A percentile compares a stretch with the other conserved stretches of the same genome.
These are phyloP conservation scores for Beaufortia kweichowensis DNA, from an alignment of 2,113 vertebrate genomes.

Conservation along the genomic window DNA sequence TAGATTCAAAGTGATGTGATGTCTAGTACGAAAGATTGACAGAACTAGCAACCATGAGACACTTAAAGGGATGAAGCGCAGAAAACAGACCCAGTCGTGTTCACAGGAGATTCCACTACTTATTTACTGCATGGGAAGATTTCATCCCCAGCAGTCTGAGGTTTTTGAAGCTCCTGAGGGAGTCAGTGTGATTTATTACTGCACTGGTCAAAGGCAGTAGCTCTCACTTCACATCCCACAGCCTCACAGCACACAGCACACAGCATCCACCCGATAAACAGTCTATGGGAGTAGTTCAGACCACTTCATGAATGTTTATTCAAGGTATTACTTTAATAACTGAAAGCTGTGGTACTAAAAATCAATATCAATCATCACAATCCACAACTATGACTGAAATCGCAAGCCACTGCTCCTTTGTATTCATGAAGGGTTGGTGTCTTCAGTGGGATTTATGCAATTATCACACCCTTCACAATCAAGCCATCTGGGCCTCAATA, in stretches of 20 bases:
- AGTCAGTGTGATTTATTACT: conserved; percentile 30
- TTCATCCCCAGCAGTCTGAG: background rate
- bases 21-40: background rate
- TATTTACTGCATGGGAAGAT: conserved; percentile 29
- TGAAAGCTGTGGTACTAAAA: conserved; percentile 17
- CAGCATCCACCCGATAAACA: background rate
- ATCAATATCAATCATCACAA: conserved; percentile 38
- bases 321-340: background rate
- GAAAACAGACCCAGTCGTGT: background rate
- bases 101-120: background rate
- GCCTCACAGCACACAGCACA: conserved; percentile 1
- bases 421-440: background rate
- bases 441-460: background rate
- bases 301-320: conserved; percentile 7
- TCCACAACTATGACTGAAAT: conserved; percentile 30
- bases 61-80: background rate
- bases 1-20: background rate
- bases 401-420: background rate
- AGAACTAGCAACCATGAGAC: conserved; percentile 11
- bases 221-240: conserved; percentile 16
- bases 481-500: conserved; percentile 18
- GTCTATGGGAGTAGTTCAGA: conserved; percentile 3
- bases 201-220: background rate
- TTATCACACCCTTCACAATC: background rate
- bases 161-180: background rate